These are phyloP conservation scores for Listronotus oregonensis DNA, from an alignment of 1,140 invertebrate genomes.

Conservation along the genomic window DNA sequence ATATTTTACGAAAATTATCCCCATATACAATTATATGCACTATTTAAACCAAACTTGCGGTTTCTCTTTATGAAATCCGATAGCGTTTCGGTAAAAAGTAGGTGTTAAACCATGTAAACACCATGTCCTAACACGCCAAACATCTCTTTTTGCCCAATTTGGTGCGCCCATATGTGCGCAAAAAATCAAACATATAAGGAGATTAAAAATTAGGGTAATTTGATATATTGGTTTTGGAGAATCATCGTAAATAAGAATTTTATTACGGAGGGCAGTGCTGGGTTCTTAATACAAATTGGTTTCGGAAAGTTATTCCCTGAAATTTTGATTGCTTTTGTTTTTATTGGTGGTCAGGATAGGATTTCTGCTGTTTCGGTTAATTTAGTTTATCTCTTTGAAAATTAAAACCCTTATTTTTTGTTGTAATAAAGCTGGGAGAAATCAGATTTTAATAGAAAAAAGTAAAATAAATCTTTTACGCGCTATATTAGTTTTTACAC, in stretches of 20 bases:
- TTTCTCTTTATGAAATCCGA: slow-evolving; percentile 6
- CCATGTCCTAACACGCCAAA: slow-evolving; percentile 29
- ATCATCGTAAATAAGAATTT: slow-evolving; percentile 27
- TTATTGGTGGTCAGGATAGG: no score
- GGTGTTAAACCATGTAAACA: slow-evolving; percentile 32
- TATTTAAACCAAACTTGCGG: slow-evolving; percentile 12
- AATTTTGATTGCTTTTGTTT: no score
- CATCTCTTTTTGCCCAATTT: slow-evolving; percentile 17
- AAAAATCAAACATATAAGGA: slow-evolving; percentile 20
- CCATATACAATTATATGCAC: slow-evolving; percentile 19
- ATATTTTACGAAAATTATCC: no score
- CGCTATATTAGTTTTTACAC: no score
- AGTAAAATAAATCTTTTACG: no score
- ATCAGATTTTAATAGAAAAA: no score
- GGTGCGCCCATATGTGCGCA: slow-evolving; percentile 14
- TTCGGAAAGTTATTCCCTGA: no score
- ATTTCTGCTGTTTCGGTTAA: no score
- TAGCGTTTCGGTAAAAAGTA: slow-evolving; percentile 23
- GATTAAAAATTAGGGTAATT: slow-evolving; percentile 20
- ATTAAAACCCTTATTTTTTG: no score
- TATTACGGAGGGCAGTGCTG: slow-evolving; percentile 3
- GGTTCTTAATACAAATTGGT: no score
- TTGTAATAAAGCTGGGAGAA: no score
- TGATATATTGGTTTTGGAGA: slow-evolving; percentile 24
- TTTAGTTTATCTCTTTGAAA: no score